Evolutionary conservation across 2,113 vertebrate species (phyloP).

Genomic region (Raja brachyura): DNA sequence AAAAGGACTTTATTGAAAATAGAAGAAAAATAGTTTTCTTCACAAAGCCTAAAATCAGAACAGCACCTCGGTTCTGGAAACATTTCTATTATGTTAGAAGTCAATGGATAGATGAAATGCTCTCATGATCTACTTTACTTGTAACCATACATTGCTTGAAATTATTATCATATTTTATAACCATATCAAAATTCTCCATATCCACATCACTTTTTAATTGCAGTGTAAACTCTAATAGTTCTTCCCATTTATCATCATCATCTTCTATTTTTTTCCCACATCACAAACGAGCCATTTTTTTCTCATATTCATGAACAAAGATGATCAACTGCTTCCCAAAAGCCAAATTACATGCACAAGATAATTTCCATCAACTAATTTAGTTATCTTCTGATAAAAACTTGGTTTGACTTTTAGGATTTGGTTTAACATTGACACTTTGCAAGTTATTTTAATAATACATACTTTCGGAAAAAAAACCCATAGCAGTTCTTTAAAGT

Average conservation of each 20-base stretch:
- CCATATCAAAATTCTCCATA: not conserved
- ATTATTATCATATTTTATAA: not conserved
- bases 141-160: not conserved
- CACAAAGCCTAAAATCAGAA: not conserved
- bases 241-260: not conserved
- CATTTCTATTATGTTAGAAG: too few relatives aligned
- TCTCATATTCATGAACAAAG: not conserved
- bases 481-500: too few relatives aligned
- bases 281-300: not conserved
- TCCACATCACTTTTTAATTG: not conserved
- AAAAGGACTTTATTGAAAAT: not conserved
- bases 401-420: too few relatives aligned
- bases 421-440: too few relatives aligned
- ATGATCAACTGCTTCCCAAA: not conserved
- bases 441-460: too few relatives aligned
- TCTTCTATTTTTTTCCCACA: conserved; percentile 1
- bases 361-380: not conserved
- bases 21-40: not conserved
- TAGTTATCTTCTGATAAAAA: not conserved
- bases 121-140: not conserved
- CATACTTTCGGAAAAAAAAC: too few relatives aligned
- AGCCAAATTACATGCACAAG: not conserved
- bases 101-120: too few relatives aligned
- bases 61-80: not conserved
- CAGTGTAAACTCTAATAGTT: not conserved